Base-by-base conservation (phyloP, 2,888 invertebrate genomes). In the Orthosia gothica region DNA sequence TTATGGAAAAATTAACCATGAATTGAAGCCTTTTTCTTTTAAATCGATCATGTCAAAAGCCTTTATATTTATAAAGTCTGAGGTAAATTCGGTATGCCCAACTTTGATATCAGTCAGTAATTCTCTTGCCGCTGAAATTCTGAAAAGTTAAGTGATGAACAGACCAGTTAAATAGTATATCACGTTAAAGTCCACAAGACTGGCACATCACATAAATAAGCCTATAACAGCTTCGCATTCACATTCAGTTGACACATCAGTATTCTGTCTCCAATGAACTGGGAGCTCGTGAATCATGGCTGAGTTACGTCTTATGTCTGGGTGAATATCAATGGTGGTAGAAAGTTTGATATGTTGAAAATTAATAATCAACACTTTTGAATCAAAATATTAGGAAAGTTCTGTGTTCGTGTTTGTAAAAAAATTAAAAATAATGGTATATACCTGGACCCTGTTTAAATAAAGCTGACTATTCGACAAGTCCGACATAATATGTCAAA, bases 251-350 rank as follows among this genome's bases (percentile, higher is more conserved):
- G 74, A 69, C 74, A 74, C 82, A 83, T 82, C 84, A 84, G 86
- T 85, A 55, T 77, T 83, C 78, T 76, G 83, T 78, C 77, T 78
- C 83, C 82, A 79, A 73, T 84, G 84, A 77, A 78, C 82, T 70
- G 81, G 57, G 58, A 61, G 54, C 40, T 18, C 50, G 70, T 84
- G 76, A 82, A 84, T 82, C 84, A 81, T 47, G 61, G 59, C 26
- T 72, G 81, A 83, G 81, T 78, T 81, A 79, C 65, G 63, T 81
- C 81, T 81, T 83, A 76, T 71, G 70, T 65, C 50, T 57, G 73
- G 59, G 13, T 66, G 77, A 73, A 77, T 62, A 64, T 32, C 16
- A 64, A 74, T 73, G 4, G 50, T 13, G 26, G 23, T 45, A 16
- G 49, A 15, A 1, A 40, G 5, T 7, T 47, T 13, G 1, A 59